These are phyloP conservation scores for Subacronicta megacephala DNA, from an alignment of 2,888 invertebrate species.

Conservation along the genomic window DNA sequence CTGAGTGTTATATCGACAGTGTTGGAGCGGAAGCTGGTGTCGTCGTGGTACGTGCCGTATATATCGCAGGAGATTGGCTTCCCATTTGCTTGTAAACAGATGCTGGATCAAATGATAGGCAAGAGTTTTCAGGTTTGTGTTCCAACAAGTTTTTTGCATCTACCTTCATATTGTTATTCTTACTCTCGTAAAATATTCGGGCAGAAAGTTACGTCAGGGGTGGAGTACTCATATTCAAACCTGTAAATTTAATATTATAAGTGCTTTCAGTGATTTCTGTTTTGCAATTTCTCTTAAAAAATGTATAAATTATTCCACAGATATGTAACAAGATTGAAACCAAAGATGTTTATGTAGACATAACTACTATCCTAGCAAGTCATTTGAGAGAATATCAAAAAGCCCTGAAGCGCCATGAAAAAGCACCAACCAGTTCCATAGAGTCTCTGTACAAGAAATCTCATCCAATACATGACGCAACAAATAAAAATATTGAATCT, in stretches of 20 bases:
- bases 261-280: too few relatives aligned
- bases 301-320: slow-evolving; percentile 61
- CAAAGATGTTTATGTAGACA: slow-evolving; percentile 81
- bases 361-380: slow-evolving; percentile 87
- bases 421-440: slow-evolving; percentile 76
- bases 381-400: slow-evolving; percentile 91
- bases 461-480: slow-evolving; percentile 70
- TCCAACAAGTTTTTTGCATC: slow-evolving; percentile 4
- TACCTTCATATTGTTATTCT: background rate
- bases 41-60: slow-evolving; percentile 85
- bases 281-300: too few relatives aligned
- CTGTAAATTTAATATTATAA: too few relatives aligned
- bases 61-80: slow-evolving; percentile 86
- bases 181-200: too few relatives aligned
- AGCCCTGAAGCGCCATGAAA: slow-evolving; percentile 89
- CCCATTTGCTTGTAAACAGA: slow-evolving; percentile 86
- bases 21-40: slow-evolving; percentile 81
- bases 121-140: slow-evolving; percentile 81
- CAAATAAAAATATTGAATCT: slow-evolving; percentile 75
- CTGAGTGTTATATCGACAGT: slow-evolving; percentile 84
- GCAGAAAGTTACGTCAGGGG: too few relatives aligned
- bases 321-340: slow-evolving; percentile 84
- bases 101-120: slow-evolving; percentile 86
- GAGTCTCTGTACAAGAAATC: slow-evolving; percentile 86
- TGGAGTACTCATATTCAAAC: too few relatives aligned